Base-by-base conservation (phyloP, 2,797 vertebrate genomes). In the Periophthalmus magnuspinnatus region DNA sequence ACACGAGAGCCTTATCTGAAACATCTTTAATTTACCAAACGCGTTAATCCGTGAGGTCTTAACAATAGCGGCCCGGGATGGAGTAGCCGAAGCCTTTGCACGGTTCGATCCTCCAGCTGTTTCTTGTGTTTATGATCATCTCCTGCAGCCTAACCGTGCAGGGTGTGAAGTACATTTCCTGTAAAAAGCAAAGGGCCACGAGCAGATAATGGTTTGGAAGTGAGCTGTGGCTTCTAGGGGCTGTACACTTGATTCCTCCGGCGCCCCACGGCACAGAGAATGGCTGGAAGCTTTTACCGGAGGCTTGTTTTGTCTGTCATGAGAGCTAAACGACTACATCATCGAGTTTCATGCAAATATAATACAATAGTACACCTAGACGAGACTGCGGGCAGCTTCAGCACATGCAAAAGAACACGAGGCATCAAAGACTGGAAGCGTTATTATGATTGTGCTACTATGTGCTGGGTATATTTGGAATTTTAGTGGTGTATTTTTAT, bases 211-310 rank as follows among this genome's bases (percentile, higher is more conserved):
- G 57, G 45, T 33, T 22, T 19, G 59, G 63, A 70, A 61, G 67
- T 65, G 32, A 79, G 79, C 74, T 70, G 17, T 60, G 59, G 59
- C 75, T 67, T 75, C 62, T 28, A n/a, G 48, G 22, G 24, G 24
- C 69, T 58, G n/a, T n/a, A 73, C 62, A 60, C 61, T 72, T 67
- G 77, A 81, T 78, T 79, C 45, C 70, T 75, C 71, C 74, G 24
- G 65, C 60, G 45, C 33, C 0, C 63, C 66, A 64, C 68, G n/a
- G n/a, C 47, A 54, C 17, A 71, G 69, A 77, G 50, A 48, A 50
- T 74, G 6, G 13, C 58, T 67, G 73, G 72, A 82, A 76, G 75
- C 77, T 78, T 75, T 78, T 60, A 84, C 48, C 52, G 38, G 36
- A 2, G 63, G 28, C 67, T 68, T 77, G 54, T 32, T 14, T 5